Percentiles rank a stretch among this genome's conserved stretches.
Conservation (phyloP, 2,113 vertebrate genomes). For the Brachypteracias leptosomus region DNA sequence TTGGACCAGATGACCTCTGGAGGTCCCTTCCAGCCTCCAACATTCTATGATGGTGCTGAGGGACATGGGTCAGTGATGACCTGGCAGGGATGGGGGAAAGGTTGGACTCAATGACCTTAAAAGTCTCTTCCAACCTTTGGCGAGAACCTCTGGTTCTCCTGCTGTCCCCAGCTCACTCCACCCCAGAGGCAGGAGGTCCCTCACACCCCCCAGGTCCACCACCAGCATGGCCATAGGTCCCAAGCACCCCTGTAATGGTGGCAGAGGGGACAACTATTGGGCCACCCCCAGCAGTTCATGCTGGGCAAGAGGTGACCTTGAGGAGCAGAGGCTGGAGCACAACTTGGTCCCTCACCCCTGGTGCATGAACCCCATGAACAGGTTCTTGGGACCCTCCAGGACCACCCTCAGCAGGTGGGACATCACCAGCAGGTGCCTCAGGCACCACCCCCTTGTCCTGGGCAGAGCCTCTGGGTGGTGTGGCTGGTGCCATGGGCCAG, state of each 20-base stretch:
- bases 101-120: no score
- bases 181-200: not conserved
- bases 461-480: fast-evolving
- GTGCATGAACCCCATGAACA: fast-evolving
- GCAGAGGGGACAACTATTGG: not conserved
- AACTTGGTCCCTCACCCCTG: not conserved
- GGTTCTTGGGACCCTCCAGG: not conserved
- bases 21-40: no score
- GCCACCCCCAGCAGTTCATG: not conserved
- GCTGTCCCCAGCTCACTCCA: not conserved
- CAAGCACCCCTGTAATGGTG: not conserved
- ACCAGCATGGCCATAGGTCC: not conserved
- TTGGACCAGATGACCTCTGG: no score
- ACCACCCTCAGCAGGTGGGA: no score
- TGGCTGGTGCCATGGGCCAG: fast-evolving
- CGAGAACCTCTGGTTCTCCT: no score
- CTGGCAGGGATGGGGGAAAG: not conserved
- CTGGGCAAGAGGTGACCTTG: no score
- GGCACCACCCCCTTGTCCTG: fast-evolving
- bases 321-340: not conserved
- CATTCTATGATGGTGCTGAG: not conserved
- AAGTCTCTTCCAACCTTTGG: not conserved
- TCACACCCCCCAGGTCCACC: not conserved
- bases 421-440: no score
- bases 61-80: not conserved